Evolutionary conservation across 1,140 invertebrate species (phyloP).

Genomic region (Carcinoscorpius rotundicauda): DNA sequence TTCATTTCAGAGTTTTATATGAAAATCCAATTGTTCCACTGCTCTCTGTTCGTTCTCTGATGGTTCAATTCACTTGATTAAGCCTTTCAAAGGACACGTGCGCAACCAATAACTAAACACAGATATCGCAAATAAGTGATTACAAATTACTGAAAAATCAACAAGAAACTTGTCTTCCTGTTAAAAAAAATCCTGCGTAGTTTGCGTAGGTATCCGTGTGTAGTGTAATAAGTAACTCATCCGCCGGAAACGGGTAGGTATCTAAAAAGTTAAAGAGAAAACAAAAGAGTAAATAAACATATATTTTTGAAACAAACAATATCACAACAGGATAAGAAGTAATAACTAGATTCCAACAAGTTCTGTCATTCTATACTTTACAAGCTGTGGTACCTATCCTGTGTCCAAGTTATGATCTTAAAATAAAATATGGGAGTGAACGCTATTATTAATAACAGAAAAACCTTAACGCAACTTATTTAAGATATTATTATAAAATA

Average conservation of each 20-base stretch:
- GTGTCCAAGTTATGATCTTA: background rate
- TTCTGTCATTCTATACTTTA: too few relatives aligned
- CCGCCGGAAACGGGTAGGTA: constrained; percentile 21
- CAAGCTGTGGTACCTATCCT: background rate
- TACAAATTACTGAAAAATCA: constrained; percentile 1
- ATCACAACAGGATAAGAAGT: background rate
- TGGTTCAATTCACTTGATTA: too few relatives aligned
- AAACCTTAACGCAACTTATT: too few relatives aligned
- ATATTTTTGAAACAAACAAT: background rate
- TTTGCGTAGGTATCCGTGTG: constrained; percentile 20
- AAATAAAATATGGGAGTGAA: background rate
- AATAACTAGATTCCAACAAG: background rate
- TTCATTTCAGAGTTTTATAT: too few relatives aligned
- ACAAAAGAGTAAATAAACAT: constrained; percentile 4
- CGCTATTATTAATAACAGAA: background rate
- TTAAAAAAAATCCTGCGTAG: constrained; percentile 20
- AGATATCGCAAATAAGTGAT: too few relatives aligned
- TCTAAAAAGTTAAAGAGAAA: constrained; percentile 13
- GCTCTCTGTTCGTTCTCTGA: too few relatives aligned
- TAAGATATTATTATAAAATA: too few relatives aligned
- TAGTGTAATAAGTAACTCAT: constrained; percentile 19
- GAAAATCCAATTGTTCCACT: too few relatives aligned
- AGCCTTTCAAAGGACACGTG: too few relatives aligned
- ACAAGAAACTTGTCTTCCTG: constrained; percentile 21
- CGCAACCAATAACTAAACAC: too few relatives aligned